Evolutionary conservation across 2,113 vertebrate species (phyloP), one percentile per base, ranked within the genome.

Genomic region (Salvelinus fontinalis): DNA sequence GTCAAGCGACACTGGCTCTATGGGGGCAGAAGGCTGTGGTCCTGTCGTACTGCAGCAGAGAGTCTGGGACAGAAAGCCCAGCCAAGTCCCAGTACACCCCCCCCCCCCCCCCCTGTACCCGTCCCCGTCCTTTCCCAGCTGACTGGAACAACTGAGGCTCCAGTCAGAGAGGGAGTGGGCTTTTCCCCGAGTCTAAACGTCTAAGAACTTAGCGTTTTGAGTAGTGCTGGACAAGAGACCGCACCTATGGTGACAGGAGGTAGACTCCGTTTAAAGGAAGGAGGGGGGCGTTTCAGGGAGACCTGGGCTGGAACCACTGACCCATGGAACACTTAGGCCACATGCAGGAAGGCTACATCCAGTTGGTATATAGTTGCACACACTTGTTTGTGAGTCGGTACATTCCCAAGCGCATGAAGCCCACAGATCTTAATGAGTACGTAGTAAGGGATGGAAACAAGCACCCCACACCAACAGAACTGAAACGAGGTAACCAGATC

Each of bases 401-500:
- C 69, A 67, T 70, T 27, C 48, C 67, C 27, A 48, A 34, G n/a
- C 62, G 3, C n/a, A 7, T 22, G 22, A 22, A 13, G 68, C 13
- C 18, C n/a, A 51, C 22, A 1, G 39, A 44, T 44, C 8, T 44
- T 44, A 44, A 44, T 44, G 39, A 44, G 39, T 11, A 44, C 2
- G 9, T 11, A 9, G 39, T 16, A 4, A n/a, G 31, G 62, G 11
- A 14, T 5, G 44, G 49, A 75, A 9, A 49, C 3, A 5, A 70
- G 16, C 12, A 4, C 12, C 60, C 12, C 60, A 3, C 2, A 24
- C 72, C 22, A 20, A n/a, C 80, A 73, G 73, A 34, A 20, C 75
- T 66, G 18, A 31, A 80, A 48, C 64, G n/a, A 20, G 4, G 84
- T 16, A 86, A 87, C 83, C 80, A 20, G 85, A 86, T 77, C 81